Percentiles rank a stretch among this genome's conserved stretches.
Evolutionary conservation across 2,113 vertebrate genomes (phyloP).

Genomic region (Nesospiza acunhae): DNA sequence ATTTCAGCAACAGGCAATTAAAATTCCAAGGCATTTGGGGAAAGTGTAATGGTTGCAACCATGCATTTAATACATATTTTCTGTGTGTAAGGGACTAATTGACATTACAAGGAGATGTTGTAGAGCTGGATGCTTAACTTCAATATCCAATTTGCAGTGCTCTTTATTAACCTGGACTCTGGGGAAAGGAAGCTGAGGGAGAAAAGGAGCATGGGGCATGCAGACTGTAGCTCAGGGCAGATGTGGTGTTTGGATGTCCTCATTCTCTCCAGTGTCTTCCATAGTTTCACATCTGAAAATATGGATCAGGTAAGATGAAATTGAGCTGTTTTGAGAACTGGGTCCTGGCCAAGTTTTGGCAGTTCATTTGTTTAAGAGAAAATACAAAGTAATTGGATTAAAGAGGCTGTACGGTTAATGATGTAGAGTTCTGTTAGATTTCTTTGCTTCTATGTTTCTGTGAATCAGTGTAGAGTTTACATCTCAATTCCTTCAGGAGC

Average conservation of each 20-base stretch:
- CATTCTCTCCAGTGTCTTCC: not conserved
- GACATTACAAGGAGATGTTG: not conserved
- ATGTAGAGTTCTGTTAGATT: not conserved
- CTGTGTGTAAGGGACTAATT: not conserved
- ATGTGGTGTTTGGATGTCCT: not conserved
- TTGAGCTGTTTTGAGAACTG: conserved; percentile 7
- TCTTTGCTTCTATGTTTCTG: not conserved
- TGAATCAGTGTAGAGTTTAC: not conserved
- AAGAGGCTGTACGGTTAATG: not conserved
- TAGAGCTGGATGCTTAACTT: not conserved
- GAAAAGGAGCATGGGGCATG: not conserved
- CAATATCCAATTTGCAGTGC: not conserved
- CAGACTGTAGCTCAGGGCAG: not conserved
- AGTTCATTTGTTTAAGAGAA: conserved; percentile 34
- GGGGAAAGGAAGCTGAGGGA: not conserved
- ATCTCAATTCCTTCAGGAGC: not conserved
- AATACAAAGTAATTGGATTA: conserved; percentile 48
- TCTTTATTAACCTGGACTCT: not conserved
- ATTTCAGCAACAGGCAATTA: not conserved
- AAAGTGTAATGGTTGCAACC: not conserved
- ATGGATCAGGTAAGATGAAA: not conserved
- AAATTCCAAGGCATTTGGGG: not conserved
- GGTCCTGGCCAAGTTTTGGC: not conserved
- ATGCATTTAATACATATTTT: not conserved
- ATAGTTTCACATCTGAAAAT: not conserved